Evolutionary conservation across 2,888 invertebrate species (phyloP), one percentile per base, ranked within the genome.

Genomic region (Sthenelais limicola): DNA sequence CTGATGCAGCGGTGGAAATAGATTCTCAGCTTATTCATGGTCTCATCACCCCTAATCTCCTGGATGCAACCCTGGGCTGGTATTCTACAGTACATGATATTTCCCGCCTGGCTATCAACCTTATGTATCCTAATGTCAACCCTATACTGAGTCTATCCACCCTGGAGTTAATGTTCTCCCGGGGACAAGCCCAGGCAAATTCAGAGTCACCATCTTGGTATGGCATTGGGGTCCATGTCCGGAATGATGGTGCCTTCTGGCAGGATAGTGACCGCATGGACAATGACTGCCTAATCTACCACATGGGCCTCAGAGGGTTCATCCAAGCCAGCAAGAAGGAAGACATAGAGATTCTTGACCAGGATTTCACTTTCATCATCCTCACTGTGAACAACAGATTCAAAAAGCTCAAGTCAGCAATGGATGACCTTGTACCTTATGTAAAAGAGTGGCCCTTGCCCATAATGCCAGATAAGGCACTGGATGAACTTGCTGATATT

Each of bases 21-120:
- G 56, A 67, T 49, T 48, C 56, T 15, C 68, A 68, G 43, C 35
- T 38, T 30, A 52, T 70, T 26, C 70, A 70, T 30, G 43, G 54
- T 43, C 18, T 75, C n/a, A 70, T 71, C 54, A 73, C 77, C 68
- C 30, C 74, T 3, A n/a, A 54, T n/a, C 49, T 82, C 4, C 79
- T 85, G 3, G 84, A 83, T 73, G 80, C 84, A 0, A 78, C 83
- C 3, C 74, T 84, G 3, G 85, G 85, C 30, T 85, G 85, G 85
- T 81, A 81, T 69, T 82, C 84, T 30, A 85, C 82, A 33, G 80
- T 82, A 3, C 82, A 82, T 67, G 85, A 85, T 71, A 74, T 83
- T 68, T 79, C 71, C 18, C 78, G 85, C 2, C 80, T 85, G 32
- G 74, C 80, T 7, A 80, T 76, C 30, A 81, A 82, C 58, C 73